These are phyloP conservation scores for Pseudobourletiella spinata DNA, from an alignment of 1,140 invertebrate genomes.

Conservation along the genomic window DNA sequence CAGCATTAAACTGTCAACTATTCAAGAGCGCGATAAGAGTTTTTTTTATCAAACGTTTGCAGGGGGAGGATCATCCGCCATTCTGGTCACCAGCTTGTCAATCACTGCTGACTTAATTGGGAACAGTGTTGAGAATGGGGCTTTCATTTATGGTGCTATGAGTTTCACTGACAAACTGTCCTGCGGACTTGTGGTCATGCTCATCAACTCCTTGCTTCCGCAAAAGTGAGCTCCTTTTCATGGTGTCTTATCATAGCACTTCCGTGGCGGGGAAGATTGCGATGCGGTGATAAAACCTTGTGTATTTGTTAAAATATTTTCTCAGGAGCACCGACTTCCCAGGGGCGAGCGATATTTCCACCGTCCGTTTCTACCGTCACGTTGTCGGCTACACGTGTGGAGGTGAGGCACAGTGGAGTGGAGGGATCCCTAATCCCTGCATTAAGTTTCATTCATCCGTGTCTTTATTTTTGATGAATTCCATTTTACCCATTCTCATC, in stretches of 20 bases:
- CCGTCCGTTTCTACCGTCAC: slow-evolving; percentile 18
- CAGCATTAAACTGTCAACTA: neutral
- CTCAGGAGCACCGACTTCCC: neutral
- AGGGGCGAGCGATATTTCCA: neutral
- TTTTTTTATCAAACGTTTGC: slow-evolving; percentile 33
- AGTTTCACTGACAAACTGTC: slow-evolving; percentile 88
- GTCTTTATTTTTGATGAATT: no score
- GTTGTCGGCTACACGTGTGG: slow-evolving; percentile 23
- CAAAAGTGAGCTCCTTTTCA: slow-evolving; percentile 34
- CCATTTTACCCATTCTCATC: no score
- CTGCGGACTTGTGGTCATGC: slow-evolving; percentile 71
- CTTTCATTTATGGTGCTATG: slow-evolving; percentile 95
- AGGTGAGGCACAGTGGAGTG: slow-evolving; percentile 10
- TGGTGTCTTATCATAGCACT: no score
- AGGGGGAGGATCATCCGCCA: slow-evolving; percentile 71
- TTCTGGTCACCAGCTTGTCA: slow-evolving; percentile 80
- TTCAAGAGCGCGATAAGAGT: neutral
- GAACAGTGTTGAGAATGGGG: slow-evolving; percentile 74
- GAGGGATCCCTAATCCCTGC: neutral
- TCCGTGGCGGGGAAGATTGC: no score
- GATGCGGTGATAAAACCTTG: no score
- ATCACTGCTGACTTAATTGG: slow-evolving; percentile 86
- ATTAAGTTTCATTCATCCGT: neutral
- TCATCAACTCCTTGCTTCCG: slow-evolving; percentile 55
- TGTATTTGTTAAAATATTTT: neutral